Evolutionary conservation across 2,113 vertebrate genomes (phyloP), one percentile per base, ranked within the genome.

Genomic region (Copsychus sechellarum): DNA sequence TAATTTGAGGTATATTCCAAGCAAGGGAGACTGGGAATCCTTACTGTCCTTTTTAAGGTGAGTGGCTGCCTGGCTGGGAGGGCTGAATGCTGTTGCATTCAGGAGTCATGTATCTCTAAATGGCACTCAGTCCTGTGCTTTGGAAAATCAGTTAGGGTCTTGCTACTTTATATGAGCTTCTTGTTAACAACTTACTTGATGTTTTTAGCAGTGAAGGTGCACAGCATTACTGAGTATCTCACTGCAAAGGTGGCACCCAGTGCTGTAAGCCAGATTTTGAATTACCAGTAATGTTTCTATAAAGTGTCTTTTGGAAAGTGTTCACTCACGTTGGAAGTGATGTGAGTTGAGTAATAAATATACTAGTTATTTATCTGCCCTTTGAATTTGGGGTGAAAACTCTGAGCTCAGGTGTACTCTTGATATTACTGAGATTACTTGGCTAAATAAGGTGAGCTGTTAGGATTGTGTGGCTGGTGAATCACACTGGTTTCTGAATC

Each of bases 401-500:
- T 42, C 45, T 40, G 34, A 83, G 62, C 34, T 94, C 61, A 92
- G 80, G 88, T 92, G 24, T 86, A 24, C 29, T 88, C 50, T 81
- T 76, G 65, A 21, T 90, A 90, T 84, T 78, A 50, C 24, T 31
- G 61, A 56, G 40, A 34, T 33, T 72, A 10, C 58, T 88, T 88
- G 65, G 53, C 57, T 79, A 45, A 95, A 60, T 74, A 60, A 92
- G 53, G 85, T 88, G 64, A 54, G 69, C 67, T 93, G 77, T 73
- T 73, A 77, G 73, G 38, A 87, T 77, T 91, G 40, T 69, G 36
- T 60, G 42, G 34, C 51, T 77, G 73, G 34, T 93, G 92, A 93
- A 86, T 93, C 88, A 78, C 53, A 7, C 61, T 50, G 21, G 40
- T 86, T 94, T 96, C 79, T 94, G 94, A 96, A 86, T 92, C 73